Evolutionary conservation across 2,888 invertebrate genomes (phyloP).

Genomic region (Leucophenga montana): DNA sequence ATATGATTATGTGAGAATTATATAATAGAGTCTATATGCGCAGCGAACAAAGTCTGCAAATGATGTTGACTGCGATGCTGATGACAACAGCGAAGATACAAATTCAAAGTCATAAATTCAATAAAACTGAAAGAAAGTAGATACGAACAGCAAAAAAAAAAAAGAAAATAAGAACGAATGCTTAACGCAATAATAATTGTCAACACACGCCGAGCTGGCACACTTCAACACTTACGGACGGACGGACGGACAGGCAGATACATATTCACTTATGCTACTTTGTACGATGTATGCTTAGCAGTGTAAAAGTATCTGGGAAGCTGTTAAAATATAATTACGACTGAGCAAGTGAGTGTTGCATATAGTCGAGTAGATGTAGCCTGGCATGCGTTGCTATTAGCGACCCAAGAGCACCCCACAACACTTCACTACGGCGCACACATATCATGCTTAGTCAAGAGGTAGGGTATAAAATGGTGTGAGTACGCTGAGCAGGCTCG

Average conservation of each 20-base stretch:
- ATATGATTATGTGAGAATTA: not conserved
- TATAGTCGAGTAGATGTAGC: slow-evolving; percentile 43
- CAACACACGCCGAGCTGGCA: slow-evolving; percentile 6
- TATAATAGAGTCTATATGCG: not conserved
- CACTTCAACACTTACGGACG: slow-evolving; percentile 8
- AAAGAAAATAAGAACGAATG: not conserved
- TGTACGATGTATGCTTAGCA: too few relatives aligned
- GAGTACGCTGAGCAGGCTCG: slow-evolving; percentile 58
- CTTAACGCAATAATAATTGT: slow-evolving; percentile 20
- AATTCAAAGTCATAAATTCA: slow-evolving; percentile 24
- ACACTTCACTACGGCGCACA: slow-evolving; percentile 24
- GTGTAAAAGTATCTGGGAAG: slow-evolving; percentile 52
- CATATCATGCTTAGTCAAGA: not conserved
- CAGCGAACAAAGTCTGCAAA: slow-evolving; percentile 4
- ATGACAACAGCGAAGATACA: not conserved
- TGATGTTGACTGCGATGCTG: not conserved
- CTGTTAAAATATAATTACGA: slow-evolving; percentile 65
- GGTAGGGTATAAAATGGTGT: not conserved
- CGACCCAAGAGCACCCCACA: slow-evolving; percentile 44
- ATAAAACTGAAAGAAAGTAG: not conserved
- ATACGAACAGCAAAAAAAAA: not conserved
- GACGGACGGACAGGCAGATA: slow-evolving; percentile 12
- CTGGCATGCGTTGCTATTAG: slow-evolving; percentile 54
- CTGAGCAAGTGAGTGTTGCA: slow-evolving; percentile 11
- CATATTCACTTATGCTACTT: slow-evolving; percentile 27